Percentiles rank a stretch among this genome's conserved stretches.
Conservation (phyloP, 2,888 invertebrate species). For the Apoda limacodes region DNA sequence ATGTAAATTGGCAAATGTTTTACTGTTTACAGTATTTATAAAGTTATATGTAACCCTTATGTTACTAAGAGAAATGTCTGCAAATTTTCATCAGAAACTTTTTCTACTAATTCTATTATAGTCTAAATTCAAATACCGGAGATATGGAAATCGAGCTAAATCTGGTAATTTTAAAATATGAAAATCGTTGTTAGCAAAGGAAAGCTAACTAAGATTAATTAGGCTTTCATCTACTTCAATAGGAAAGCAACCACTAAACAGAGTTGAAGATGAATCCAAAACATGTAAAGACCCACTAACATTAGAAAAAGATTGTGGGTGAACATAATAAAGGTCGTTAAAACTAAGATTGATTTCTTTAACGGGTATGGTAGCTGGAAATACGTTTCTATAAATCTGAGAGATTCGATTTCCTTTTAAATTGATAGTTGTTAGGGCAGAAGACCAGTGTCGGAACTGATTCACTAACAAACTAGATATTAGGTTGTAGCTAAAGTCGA, state of each 20-base stretch:
- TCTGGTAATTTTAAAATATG: constrained; percentile 69
- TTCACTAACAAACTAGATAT: constrained; percentile 75
- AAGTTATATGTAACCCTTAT: no score
- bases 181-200: constrained; percentile 85
- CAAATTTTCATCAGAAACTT: constrained; percentile 70
- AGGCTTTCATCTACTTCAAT: constrained; percentile 71
- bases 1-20: constrained; percentile 68
- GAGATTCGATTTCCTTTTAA: constrained; percentile 83
- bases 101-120: constrained; percentile 82
- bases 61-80: no score
- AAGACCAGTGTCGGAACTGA: constrained; percentile 79
- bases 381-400: constrained; percentile 71
- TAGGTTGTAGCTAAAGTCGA: constrained; percentile 86
- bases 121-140: constrained; percentile 85
- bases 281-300: constrained; percentile 79
- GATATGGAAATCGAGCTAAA: constrained; percentile 74
- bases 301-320: constrained; percentile 76
- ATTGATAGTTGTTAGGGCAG: constrained; percentile 77
- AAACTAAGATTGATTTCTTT: constrained; percentile 88
- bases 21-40: no score
- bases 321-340: constrained; percentile 82
- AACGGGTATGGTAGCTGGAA: constrained; percentile 76
- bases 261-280: constrained; percentile 83
- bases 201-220: constrained; percentile 82
- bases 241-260: constrained; percentile 78